Base-by-base conservation (phyloP, 2,113 vertebrate genomes). In the Lichenostomus cassidix region DNA sequence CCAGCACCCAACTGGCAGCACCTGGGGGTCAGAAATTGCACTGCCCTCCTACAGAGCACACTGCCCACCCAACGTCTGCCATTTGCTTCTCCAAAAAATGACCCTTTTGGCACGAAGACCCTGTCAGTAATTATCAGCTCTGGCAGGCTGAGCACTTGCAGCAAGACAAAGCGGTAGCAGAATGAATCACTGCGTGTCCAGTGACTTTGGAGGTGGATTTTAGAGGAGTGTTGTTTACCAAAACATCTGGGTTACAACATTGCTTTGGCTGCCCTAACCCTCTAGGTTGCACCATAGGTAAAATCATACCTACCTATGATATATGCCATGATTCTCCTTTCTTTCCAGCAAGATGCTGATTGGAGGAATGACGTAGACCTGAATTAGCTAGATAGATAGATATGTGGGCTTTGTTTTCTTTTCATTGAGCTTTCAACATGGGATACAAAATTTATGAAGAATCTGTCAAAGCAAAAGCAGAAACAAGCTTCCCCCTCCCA, bases 341-440 rank as follows among this genome's bases (percentile, higher is more conserved):
- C 97, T 97, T 96, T 97, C 97, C 97, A 97, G 96, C 97, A 97
- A 97, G 95, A 97, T 96, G 95, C 97, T 97, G 95, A 97, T 69
- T 97, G 97, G 95, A 97, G 97, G 95, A 97, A 97, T 95, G 94
- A 96, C 52, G 31, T 91, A 97, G 94, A 97, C 96, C 96, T 96
- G 96, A 95, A 96, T 97, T 97, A 97, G 96, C 96, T 96, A 96
- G 35, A 59, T 90, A 96, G 35, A 59, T 90, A 92, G 82, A 94
- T 94, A 93, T 94, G 95, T 95, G 95, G 94, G 93, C 12, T 91
- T 95, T 96, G 9, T 90, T 97, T 78, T 88, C 92, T 94, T 97
- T 95, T 95, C 91, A 92, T 85, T 90, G 89, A 92, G 39, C 80
- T 97, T 92, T 95, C 95, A 80, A 94, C 91, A 52, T 91, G 83